These are phyloP conservation scores for Eulemur macaco DNA, from an alignment of 2,113 vertebrate genomes.

Conservation along the genomic window DNA sequence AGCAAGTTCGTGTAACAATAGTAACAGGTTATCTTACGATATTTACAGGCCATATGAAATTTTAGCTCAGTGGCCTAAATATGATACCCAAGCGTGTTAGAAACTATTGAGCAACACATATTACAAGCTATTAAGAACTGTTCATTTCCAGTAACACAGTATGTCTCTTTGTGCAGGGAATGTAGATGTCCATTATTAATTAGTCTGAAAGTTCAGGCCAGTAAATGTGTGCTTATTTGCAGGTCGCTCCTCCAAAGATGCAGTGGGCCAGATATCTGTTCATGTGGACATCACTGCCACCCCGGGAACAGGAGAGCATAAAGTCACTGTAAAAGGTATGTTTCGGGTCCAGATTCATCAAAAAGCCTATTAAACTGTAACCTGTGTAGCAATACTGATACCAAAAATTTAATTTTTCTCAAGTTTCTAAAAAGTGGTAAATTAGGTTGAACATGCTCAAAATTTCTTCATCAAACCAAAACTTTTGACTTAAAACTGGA, in stretches of 20 bases:
- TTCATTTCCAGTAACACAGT: background rate
- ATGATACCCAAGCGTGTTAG: background rate
- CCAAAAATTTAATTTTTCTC: background rate
- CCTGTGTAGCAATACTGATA: background rate
- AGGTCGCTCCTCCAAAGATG: constrained; percentile 88
- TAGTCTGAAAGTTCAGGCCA: background rate
- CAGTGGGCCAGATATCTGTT: constrained; percentile 95
- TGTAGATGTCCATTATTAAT: background rate
- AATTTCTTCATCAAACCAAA: background rate
- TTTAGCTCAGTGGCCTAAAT: background rate
- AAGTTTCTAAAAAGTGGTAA: background rate
- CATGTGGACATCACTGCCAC: constrained; percentile 94
- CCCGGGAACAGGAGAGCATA: constrained; percentile 96
- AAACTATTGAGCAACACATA: background rate
- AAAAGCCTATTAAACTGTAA: background rate
- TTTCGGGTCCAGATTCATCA: background rate
- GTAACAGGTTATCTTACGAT: background rate
- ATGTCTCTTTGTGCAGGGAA: background rate
- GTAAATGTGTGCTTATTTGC: constrained; percentile 47
- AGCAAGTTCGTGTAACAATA: background rate
- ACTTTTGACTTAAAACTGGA: background rate
- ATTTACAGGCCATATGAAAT: background rate
- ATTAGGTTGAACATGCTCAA: background rate
- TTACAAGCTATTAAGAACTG: background rate
- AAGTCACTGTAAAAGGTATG: constrained; percentile 97